Evolutionary conservation across 2,113 vertebrate species (phyloP), one percentile per base, ranked within the genome.

Genomic region (Prionailurus viverrinus): DNA sequence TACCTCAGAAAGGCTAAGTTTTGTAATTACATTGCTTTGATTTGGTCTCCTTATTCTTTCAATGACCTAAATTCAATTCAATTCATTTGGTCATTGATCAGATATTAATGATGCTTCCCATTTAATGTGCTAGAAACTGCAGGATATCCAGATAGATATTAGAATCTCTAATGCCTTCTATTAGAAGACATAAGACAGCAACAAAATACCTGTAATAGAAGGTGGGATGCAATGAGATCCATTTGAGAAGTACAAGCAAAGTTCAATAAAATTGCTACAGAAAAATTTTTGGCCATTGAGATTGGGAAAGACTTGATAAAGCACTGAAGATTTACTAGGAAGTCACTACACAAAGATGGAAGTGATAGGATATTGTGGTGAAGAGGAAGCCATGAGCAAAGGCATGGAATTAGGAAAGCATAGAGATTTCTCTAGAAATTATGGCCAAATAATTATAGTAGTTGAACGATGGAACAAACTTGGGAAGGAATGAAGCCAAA

Each of bases 21-120:
- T 96, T 92, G 51, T 76, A 96, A 96, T 96, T 96, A 53, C 27
- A 66, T 80, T 84, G 36, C 79, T 96, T 92, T 92, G 68, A 93
- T 89, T 89, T 96, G 10, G n/a, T 83, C 65, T 93, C 33, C 31
- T 51, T 11, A 11, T 95, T 92, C 86, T 90, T 45, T 80, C 87
- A 88, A 76, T 93, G 91, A 95, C 78, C 89, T 71, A 63, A 82
- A 94, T 94, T 93, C 66, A 97, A 94, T 97, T 88, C 33, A 89
- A 33, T 94, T 78, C 74, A 94, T 90, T 89, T 63, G 84, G 33
- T 45, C 80, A 93, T 91, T 92, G 86, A 96, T 97, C 94, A 92
- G 79, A 95, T 94, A 90, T 96, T 97, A 93, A 87, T 95, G 81
- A 95, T 91, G 55, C 36, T 36, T 41, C 66, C 13, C 12, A 94